Conservation (phyloP, 2,888 invertebrate genomes). For the Drosophila nr. perissopoda region DNA sequence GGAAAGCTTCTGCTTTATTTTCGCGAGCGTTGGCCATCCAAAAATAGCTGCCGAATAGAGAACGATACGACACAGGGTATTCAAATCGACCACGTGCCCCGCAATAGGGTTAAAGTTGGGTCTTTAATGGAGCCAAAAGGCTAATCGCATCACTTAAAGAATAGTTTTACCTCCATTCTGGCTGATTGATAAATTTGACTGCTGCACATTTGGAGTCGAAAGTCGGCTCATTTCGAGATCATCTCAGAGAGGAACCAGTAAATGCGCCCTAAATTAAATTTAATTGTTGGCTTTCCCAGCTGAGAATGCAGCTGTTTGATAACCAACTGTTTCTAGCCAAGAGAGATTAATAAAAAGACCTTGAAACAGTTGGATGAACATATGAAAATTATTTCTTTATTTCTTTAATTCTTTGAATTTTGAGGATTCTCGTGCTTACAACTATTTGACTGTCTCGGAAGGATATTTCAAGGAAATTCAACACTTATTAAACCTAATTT, state of each 20-base stretch:
- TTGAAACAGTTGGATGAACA: not conserved
- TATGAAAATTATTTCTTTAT: not conserved
- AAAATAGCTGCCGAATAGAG: conserved; percentile 55
- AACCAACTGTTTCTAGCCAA: conserved; percentile 45
- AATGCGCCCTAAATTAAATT: conserved; percentile 57
- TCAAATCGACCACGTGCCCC: conserved; percentile 20
- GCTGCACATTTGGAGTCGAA: conserved; percentile 37
- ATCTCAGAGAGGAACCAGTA: conserved; percentile 17
- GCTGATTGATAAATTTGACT: conserved; percentile 48
- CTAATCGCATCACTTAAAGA: conserved; percentile 49
- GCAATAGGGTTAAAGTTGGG: conserved; percentile 60
- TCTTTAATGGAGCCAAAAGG: conserved; percentile 40
- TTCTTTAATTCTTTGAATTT: not conserved
- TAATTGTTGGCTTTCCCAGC: conserved; percentile 45
- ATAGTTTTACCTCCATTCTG: conserved; percentile 29
- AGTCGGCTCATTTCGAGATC: conserved; percentile 21
- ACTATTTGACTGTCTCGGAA: not conserved
- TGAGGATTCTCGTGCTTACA: not conserved
- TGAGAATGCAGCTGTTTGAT: conserved; percentile 48
- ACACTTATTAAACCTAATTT: not conserved
- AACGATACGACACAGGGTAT: conserved; percentile 18
- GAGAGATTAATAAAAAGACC: conserved; percentile 3
- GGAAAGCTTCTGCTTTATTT: conserved; percentile 36
- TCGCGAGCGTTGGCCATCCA: conserved; percentile 47
- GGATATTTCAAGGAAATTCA: not conserved